Evolutionary conservation across 2,113 vertebrate genomes (phyloP).

Genomic region (Lutjanus erythropterus): DNA sequence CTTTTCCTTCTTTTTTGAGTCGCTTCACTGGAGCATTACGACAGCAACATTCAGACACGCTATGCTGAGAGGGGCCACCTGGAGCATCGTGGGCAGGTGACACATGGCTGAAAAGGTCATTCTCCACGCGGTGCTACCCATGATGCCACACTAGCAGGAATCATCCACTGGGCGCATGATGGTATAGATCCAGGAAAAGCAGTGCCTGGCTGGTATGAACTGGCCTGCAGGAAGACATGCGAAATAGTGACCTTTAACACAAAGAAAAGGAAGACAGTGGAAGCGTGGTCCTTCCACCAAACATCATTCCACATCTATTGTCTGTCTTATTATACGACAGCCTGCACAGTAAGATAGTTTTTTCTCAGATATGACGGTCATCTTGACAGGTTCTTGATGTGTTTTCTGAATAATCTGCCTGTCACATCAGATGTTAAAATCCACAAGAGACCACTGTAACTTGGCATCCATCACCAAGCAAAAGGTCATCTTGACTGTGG

Average conservation of each 20-base stretch:
- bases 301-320: not conserved
- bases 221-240: slow-evolving; percentile 37
- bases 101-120: slow-evolving; percentile 77
- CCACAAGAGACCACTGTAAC: slow-evolving; percentile 43
- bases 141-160: slow-evolving; percentile 42
- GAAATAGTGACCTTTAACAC: slow-evolving; percentile 62
- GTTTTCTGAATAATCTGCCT: slow-evolving; percentile 24
- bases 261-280: slow-evolving; percentile 25
- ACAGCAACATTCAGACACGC: slow-evolving; percentile 57
- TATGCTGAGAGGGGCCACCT: slow-evolving; percentile 49
- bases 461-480: slow-evolving; percentile 50
- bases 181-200: slow-evolving; percentile 44
- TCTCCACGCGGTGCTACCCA: slow-evolving; percentile 62
- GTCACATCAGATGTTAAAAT: slow-evolving; percentile 61
- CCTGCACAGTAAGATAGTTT: not conserved
- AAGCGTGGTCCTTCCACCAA: not conserved
- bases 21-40: slow-evolving; percentile 53
- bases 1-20: not conserved
- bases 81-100: slow-evolving; percentile 64
- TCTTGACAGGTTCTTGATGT: slow-evolving; percentile 42
- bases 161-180: slow-evolving; percentile 39
- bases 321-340: slow-evolving; percentile 7
- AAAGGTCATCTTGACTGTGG: slow-evolving; percentile 58
- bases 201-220: slow-evolving; percentile 16
- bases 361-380: slow-evolving; percentile 22